phyloP scores from a whole-genome alignment of 1,140 invertebrate genomes.

The Heliconius hewitsoni region DNA sequence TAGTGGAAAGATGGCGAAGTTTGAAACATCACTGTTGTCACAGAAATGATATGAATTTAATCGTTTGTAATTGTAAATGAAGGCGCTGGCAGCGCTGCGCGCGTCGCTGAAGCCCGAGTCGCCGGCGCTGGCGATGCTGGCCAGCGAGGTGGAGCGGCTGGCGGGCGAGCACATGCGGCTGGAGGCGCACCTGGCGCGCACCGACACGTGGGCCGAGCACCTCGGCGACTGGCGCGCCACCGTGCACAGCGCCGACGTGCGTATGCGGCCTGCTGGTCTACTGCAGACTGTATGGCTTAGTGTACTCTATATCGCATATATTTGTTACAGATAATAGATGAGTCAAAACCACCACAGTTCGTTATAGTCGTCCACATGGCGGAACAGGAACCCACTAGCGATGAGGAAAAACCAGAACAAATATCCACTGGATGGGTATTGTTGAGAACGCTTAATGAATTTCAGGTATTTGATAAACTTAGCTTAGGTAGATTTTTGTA shows the following conservation, averaged over 20 bases:
- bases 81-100: slow-evolving; percentile 89
- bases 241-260: slow-evolving; percentile 90
- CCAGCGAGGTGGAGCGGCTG: slow-evolving; percentile 91
- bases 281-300: too few species aligned
- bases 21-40: too few species aligned
- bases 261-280: too few species aligned
- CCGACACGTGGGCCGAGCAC: slow-evolving; percentile 94
- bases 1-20: too few species aligned
- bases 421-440: slow-evolving; percentile 92
- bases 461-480: slow-evolving; percentile 79
- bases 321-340: slow-evolving; percentile 84
- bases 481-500: too few species aligned
- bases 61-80: too few species aligned
- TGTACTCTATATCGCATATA: too few species aligned
- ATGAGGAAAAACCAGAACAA: slow-evolving; percentile 82
- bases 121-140: slow-evolving; percentile 87
- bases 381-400: slow-evolving; percentile 72
- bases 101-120: slow-evolving; percentile 89
- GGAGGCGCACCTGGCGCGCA: slow-evolving; percentile 91
- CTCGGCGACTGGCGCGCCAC: slow-evolving; percentile 92
- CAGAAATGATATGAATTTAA: too few species aligned
- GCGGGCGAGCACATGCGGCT: slow-evolving; percentile 89
- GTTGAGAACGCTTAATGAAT: slow-evolving; percentile 89
- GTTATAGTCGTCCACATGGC: slow-evolving; percentile 91
- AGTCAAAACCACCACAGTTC: slow-evolving; percentile 90